Conservation (phyloP, 1,140 invertebrate species). For the Bombus fervidus region DNA sequence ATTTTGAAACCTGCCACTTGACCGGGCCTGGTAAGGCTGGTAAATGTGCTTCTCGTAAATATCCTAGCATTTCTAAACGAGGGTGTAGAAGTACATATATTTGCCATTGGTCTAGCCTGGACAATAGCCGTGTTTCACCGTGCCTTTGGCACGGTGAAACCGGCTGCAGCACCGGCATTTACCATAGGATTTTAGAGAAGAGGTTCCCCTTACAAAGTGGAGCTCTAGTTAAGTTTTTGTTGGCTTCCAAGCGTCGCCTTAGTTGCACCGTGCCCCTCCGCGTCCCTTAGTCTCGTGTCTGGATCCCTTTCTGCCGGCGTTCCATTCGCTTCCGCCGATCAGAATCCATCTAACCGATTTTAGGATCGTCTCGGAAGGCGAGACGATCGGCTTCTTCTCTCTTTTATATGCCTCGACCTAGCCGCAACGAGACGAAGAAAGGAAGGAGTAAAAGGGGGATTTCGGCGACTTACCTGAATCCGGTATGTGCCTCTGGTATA, state of each 20-base stretch:
- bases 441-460: background rate
- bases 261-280: background rate
- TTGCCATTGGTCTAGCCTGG: slow-evolving; percentile 48
- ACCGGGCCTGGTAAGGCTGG: no score
- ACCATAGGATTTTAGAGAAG: slow-evolving; percentile 64
- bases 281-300: background rate
- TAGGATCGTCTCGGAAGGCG: slow-evolving; percentile 32
- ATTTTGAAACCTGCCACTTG: no score
- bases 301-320: slow-evolving; percentile 21
- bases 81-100: slow-evolving; percentile 26
- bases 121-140: slow-evolving; percentile 51
- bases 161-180: slow-evolving; percentile 49
- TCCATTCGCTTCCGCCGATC: slow-evolving; percentile 46
- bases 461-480: slow-evolving; percentile 20
- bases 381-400: slow-evolving; percentile 43
- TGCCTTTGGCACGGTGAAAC: slow-evolving; percentile 52
- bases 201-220: slow-evolving; percentile 61
- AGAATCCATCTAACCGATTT: slow-evolving; percentile 63
- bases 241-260: slow-evolving; percentile 44
- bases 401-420: slow-evolving; percentile 35
- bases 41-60: no score
- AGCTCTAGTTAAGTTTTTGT: slow-evolving; percentile 69
- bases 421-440: no score
- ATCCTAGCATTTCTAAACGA: background rate
- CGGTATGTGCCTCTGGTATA: background rate